Conservation (phyloP, 53 echinoderm and acorn worm genomes). For the Apostichopus leukothele region DNA sequence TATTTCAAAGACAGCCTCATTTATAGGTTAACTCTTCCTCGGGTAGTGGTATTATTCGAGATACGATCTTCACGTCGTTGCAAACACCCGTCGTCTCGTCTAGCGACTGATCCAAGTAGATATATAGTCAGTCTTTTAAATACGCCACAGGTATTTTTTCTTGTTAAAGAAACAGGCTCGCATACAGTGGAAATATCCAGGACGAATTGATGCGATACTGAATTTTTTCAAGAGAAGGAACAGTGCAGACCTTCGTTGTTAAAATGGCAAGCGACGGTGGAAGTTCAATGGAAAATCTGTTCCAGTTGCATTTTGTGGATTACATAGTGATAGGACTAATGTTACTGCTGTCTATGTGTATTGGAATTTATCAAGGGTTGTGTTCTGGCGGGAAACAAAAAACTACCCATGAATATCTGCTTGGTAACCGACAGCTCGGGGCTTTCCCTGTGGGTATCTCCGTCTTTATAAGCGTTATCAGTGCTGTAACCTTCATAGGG, state of each 20-base stretch:
- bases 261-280: background rate
- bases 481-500: conserved; percentile 35
- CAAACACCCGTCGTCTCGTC: no score
- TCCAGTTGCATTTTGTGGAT: background rate
- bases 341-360: conserved; percentile 12
- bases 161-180: no score
- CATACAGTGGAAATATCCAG: no score
- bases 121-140: no score
- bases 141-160: no score
- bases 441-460: conserved; percentile 43
- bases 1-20: no score
- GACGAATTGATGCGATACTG: no score
- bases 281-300: background rate
- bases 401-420: conserved; percentile 40
- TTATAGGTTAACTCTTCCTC: no score
- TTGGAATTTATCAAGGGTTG: conserved; percentile 30
- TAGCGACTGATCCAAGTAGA: no score
- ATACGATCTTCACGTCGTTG: no score
- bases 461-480: conserved; percentile 38
- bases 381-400: conserved; percentile 21
- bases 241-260: background rate
- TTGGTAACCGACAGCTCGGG: conserved; percentile 43
- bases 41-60: no score
- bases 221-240: no score
- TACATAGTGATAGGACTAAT: conserved; percentile 23